Percentiles rank a stretch among this genome's conserved stretches.
These are phyloP conservation scores for Spicauda simplicius DNA, from an alignment of 2,888 invertebrate genomes.

Conservation along the genomic window DNA sequence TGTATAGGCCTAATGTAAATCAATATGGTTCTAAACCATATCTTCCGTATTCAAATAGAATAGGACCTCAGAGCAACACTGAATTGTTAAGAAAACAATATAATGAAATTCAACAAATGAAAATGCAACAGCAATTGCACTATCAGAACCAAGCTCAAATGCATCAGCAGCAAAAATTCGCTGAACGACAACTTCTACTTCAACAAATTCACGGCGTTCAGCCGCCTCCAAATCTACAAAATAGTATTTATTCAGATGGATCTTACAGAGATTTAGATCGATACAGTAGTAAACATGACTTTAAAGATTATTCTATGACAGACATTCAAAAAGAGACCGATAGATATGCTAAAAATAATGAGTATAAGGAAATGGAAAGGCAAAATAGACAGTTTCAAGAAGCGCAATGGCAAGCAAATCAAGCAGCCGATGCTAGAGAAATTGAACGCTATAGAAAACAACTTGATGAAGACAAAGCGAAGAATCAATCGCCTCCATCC, in stretches of 20 bases:
- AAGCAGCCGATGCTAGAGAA: constrained; percentile 66
- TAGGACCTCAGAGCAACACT: constrained; percentile 84
- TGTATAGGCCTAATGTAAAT: constrained; percentile 76
- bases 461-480: constrained; percentile 64
- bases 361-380: constrained; percentile 70
- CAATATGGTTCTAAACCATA: constrained; percentile 80
- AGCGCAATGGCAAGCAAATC: constrained; percentile 71
- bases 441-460: constrained; percentile 64
- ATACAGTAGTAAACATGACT: constrained; percentile 76
- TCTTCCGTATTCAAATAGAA: constrained; percentile 79
- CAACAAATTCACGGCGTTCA: constrained; percentile 86
- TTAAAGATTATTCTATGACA: constrained; percentile 70
- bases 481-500: constrained; percentile 66
- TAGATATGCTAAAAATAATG: constrained; percentile 70
- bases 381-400: constrained; percentile 71
- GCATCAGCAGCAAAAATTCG: constrained; percentile 87
- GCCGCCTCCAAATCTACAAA: constrained; percentile 78
- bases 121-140: constrained; percentile 86
- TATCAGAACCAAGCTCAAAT: constrained; percentile 87
- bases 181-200: constrained; percentile 85
- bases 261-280: constrained; percentile 78
- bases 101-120: constrained; percentile 87
- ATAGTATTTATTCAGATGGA: constrained; percentile 78
- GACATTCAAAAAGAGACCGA: constrained; percentile 75
- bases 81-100: constrained; percentile 85